Conservation (phyloP, 2,888 invertebrate species). For the Ectemnius lituratus region DNA sequence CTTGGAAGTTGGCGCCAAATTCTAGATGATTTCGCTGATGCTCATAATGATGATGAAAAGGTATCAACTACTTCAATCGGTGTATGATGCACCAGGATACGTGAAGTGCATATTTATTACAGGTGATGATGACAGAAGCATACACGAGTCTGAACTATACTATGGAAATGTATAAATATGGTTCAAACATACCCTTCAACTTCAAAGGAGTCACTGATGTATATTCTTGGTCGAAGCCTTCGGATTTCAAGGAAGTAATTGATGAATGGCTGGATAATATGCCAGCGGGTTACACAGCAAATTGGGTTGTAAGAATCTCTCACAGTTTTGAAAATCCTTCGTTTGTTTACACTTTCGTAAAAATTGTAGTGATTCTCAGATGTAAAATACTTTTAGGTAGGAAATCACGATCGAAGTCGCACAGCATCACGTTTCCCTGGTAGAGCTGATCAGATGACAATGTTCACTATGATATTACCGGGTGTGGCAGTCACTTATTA, state of each 20-base stretch:
- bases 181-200: conserved; percentile 89
- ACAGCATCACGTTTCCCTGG: conserved; percentile 85
- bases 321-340: neutral
- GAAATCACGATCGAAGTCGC: conserved; percentile 88
- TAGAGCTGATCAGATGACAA: conserved; percentile 89
- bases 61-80: conserved; percentile 42
- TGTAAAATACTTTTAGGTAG: conserved; percentile 79
- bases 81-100: no score
- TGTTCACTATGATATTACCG: conserved; percentile 89
- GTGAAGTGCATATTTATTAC: neutral
- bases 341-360: neutral
- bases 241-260: conserved; percentile 81
- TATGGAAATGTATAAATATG: conserved; percentile 84
- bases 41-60: conserved; percentile 72
- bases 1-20: conserved; percentile 81
- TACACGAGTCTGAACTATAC: conserved; percentile 82
- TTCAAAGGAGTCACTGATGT: conserved; percentile 85
- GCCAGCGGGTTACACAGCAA: conserved; percentile 79
- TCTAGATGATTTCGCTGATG: conserved; percentile 78
- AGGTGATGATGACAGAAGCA: conserved; percentile 88
- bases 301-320: conserved; percentile 86
- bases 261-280: conserved; percentile 81
- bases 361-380: no score
- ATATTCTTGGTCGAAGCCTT: conserved; percentile 80
- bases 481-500: conserved; percentile 93